phyloP scores from a whole-genome alignment of 1,140 invertebrate species.

The Himalopsyche phryganea region DNA sequence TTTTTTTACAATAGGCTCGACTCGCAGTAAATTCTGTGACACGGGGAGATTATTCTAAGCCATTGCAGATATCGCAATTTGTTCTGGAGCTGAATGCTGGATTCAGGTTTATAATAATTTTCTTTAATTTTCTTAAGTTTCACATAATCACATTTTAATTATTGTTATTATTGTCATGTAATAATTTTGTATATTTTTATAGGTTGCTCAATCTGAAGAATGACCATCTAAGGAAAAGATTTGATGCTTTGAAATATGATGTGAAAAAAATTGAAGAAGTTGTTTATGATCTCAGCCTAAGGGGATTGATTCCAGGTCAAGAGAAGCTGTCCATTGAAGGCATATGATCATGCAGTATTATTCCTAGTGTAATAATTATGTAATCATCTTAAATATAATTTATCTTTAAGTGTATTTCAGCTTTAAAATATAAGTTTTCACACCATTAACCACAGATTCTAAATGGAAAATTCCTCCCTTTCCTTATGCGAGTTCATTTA shows the following conservation, averaged over 20 bases:
- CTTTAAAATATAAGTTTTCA: neutral
- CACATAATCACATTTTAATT: too few species aligned
- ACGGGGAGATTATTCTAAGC: conserved; percentile 75
- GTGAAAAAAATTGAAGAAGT: conserved; percentile 94
- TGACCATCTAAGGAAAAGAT: conserved; percentile 80
- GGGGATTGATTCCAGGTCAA: conserved; percentile 9
- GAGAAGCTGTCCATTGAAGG: neutral
- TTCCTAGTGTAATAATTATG: neutral
- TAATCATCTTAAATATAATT: neutral
- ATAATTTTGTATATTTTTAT: conserved; percentile 22
- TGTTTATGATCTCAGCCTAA: conserved; percentile 86
- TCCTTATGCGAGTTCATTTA: too few species aligned
- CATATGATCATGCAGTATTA: neutral
- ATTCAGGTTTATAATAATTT: conserved; percentile 55
- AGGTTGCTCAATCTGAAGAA: conserved; percentile 87
- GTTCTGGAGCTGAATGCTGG: conserved; percentile 83
- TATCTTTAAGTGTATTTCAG: neutral
- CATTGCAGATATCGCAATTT: conserved; percentile 80
- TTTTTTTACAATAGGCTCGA: too few species aligned
- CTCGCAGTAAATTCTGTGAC: conserved; percentile 87
- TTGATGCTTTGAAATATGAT: conserved; percentile 89
- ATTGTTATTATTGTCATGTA: too few species aligned
- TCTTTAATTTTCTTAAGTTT: too few species aligned
- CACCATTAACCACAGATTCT: neutral
- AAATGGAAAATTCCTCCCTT: too few species aligned